Conservation (phyloP, 2,113 vertebrate genomes). For the Psephotus haematonotus region DNA sequence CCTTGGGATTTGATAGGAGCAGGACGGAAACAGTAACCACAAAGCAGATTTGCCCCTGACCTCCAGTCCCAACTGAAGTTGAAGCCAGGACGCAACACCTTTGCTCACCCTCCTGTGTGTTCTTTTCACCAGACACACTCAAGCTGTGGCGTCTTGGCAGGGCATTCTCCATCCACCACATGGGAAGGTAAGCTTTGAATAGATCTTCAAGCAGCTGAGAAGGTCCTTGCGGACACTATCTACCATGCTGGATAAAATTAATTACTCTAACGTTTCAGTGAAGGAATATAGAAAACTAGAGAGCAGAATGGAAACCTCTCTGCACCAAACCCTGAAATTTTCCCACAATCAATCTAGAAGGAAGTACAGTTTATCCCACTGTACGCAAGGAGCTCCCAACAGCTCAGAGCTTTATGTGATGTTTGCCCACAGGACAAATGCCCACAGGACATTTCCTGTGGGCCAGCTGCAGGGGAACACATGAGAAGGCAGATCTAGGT, state of each 20-base stretch:
- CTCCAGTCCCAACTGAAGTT: not conserved
- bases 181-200: not conserved
- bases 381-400: accelerated
- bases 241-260: not conserved
- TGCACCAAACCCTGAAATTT: not conserved
- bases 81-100: not conserved
- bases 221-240: not conserved
- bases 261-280: not conserved
- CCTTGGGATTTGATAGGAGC: not conserved
- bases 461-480: not conserved
- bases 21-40: not conserved
- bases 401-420: not conserved
- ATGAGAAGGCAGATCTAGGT: not conserved
- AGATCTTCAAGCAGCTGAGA: not conserved
- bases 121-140: not conserved
- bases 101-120: not conserved
- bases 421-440: too few relatives aligned
- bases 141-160: not conserved
- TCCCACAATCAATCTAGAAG: not conserved
- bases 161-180: accelerated
- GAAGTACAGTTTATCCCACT: not conserved
- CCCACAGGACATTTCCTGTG: not conserved
- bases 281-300: not conserved
- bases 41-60: not conserved
- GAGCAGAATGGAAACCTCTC: not conserved